Conservation (phyloP, 2,888 invertebrate species). For the Leptopilina syphax region DNA sequence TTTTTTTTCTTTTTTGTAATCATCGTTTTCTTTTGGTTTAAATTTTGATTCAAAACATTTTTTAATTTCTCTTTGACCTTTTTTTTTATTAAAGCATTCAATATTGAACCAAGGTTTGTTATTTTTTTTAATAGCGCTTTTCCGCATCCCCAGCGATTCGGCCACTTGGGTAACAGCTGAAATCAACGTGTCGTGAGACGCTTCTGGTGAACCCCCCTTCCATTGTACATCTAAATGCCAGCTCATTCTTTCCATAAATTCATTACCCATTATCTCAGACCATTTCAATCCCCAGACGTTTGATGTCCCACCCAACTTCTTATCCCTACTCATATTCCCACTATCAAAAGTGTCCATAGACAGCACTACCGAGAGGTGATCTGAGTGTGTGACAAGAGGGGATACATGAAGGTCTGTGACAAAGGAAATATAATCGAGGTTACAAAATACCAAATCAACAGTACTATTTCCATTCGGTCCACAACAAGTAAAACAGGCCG, state of each 20-base stretch:
- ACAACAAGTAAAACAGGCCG: conserved; percentile 19
- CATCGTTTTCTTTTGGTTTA: background rate
- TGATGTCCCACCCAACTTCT: background rate
- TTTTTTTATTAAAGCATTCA: background rate
- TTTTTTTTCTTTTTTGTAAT: background rate
- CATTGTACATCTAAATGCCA: background rate
- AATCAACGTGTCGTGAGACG: background rate
- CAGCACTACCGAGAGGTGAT: conserved; percentile 18
- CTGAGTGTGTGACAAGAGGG: background rate
- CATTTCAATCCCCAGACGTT: background rate
- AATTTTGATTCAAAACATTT: background rate
- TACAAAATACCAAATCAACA: conserved; percentile 38
- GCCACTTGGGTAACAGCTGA: background rate
- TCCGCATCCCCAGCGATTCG: background rate
- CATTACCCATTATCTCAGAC: background rate
- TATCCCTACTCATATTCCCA: background rate
- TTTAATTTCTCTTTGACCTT: background rate
- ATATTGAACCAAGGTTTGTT: conserved; percentile 29
- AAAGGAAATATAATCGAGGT: background rate
- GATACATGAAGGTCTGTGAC: background rate
- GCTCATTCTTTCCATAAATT: background rate
- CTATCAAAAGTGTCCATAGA: background rate
- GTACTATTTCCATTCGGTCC: background rate
- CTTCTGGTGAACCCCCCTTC: background rate
- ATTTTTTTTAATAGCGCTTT: background rate